These are phyloP conservation scores for Corydoras maculifer DNA, from an alignment of 2,113 vertebrate genomes.

Conservation along the genomic window DNA sequence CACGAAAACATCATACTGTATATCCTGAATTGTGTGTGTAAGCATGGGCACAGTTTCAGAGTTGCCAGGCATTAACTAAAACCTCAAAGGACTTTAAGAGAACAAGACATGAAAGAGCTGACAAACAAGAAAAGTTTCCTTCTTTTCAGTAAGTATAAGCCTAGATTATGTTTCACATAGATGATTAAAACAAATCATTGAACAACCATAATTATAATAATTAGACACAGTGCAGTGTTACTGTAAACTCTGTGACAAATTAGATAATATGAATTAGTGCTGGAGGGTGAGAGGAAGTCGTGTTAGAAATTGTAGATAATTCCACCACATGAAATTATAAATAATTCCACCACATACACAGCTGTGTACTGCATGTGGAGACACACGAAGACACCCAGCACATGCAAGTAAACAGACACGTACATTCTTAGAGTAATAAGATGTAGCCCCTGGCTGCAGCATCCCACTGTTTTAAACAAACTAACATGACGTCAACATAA, in stretches of 20 bases:
- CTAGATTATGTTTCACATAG: not conserved
- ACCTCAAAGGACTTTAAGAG: slow-evolving; percentile 21
- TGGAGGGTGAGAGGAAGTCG: not conserved
- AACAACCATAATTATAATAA: not conserved
- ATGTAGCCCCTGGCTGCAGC: slow-evolving; percentile 20
- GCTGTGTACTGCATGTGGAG: not conserved
- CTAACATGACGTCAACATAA: slow-evolving; percentile 29
- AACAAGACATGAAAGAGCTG: slow-evolving; percentile 21
- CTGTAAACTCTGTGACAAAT: not conserved
- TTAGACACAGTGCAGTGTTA: not conserved
- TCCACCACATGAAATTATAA: slow-evolving; percentile 8
- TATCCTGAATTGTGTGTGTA: not conserved
- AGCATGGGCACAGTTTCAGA: slow-evolving; percentile 6
- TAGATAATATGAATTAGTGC: slow-evolving; percentile 7
- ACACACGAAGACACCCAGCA: slow-evolving; percentile 10
- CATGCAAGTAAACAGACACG: slow-evolving; percentile 17
- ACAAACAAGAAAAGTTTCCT: not conserved
- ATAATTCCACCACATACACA: slow-evolving; percentile 10
- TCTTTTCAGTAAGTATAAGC: not conserved
- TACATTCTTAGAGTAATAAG: slow-evolving; percentile 28
- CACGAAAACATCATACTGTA: not conserved
- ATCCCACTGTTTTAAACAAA: slow-evolving; percentile 37
- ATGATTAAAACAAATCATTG: not conserved
- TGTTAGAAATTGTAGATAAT: slow-evolving; percentile 1
- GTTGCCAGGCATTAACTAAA: slow-evolving; percentile 22